Evolutionary conservation across 2,113 vertebrate species (phyloP).

Genomic region (Paedocypris sp.): DNA sequence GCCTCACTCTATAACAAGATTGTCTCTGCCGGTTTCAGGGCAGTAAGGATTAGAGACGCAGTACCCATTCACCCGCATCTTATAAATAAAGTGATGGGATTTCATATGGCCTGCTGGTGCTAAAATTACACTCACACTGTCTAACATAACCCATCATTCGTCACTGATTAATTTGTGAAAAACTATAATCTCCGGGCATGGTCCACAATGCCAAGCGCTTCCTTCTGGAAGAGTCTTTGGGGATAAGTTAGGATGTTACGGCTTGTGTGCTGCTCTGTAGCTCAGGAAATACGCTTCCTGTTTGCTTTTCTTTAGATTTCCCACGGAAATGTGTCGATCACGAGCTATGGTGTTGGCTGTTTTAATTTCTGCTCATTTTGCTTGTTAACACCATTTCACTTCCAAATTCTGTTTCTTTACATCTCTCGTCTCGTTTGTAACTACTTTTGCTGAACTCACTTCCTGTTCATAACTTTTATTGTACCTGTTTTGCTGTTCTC

Average conservation of each 20-base stretch:
- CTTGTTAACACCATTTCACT: background rate
- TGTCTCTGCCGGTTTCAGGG: background rate
- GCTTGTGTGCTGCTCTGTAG: background rate
- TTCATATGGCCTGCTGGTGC: background rate
- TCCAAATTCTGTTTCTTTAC: background rate
- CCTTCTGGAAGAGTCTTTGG: background rate
- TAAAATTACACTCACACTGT: background rate
- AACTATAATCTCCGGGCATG: background rate
- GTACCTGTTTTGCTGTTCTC: slow-evolving; percentile 22
- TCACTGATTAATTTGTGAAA: slow-evolving; percentile 5
- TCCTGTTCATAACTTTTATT: background rate
- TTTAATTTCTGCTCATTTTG: background rate
- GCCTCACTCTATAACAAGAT: slow-evolving; percentile 1
- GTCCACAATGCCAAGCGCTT: background rate
- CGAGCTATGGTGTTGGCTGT: background rate
- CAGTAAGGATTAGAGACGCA: background rate
- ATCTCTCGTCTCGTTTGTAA: slow-evolving; percentile 32
- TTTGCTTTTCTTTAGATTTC: background rate
- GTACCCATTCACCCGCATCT: background rate
- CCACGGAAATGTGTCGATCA: background rate
- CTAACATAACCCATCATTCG: slow-evolving; percentile 3
- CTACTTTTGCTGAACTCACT: slow-evolving; percentile 30
- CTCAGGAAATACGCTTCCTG: slow-evolving; percentile 12
- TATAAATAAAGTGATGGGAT: slow-evolving; percentile 17
- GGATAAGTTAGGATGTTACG: slow-evolving; percentile 4